Percentiles rank a stretch among this genome's conserved stretches.
Evolutionary conservation across 2,888 invertebrate genomes (phyloP).

Genomic region (Drosophila diplacantha): DNA sequence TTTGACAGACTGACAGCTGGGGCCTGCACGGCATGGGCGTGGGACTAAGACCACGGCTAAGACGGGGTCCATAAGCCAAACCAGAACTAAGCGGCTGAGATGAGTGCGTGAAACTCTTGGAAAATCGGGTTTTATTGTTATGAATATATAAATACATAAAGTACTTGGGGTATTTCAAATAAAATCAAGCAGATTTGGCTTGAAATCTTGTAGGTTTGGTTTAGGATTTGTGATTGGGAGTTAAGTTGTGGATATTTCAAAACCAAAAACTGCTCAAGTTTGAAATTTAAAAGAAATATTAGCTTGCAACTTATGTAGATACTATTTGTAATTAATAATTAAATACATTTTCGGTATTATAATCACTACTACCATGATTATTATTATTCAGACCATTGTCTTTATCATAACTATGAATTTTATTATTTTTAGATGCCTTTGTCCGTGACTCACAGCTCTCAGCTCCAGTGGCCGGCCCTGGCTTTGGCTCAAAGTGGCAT

Average conservation of each 20-base stretch:
- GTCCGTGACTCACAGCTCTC: conserved; percentile 17
- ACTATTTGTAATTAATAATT: too few species aligned
- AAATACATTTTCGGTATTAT: too few species aligned
- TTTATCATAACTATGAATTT: not conserved
- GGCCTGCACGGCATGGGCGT: conserved; percentile 8
- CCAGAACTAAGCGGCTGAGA: not conserved
- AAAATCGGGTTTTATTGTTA: not conserved
- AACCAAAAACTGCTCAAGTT: not conserved
- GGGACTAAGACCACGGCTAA: not conserved
- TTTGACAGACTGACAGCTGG: conserved; percentile 38
- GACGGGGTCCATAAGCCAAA: not conserved
- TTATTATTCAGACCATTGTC: not conserved
- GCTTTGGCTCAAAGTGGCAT: conserved; percentile 5
- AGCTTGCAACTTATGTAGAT: not conserved
- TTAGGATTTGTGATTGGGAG: not conserved
- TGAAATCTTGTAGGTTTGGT: not conserved
- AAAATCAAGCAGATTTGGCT: not conserved
- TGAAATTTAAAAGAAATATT: not conserved
- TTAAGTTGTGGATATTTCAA: not conserved
- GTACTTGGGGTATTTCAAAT: not conserved
- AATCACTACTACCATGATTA: not conserved
- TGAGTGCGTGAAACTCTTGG: not conserved
- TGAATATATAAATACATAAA: not conserved
- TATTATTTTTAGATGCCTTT: not conserved
- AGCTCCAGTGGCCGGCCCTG: not conserved